A percentile compares a stretch with the other conserved stretches of the same genome.
Conservation (phyloP, 2,888 invertebrate genomes). For the Nemurella pictetii region DNA sequence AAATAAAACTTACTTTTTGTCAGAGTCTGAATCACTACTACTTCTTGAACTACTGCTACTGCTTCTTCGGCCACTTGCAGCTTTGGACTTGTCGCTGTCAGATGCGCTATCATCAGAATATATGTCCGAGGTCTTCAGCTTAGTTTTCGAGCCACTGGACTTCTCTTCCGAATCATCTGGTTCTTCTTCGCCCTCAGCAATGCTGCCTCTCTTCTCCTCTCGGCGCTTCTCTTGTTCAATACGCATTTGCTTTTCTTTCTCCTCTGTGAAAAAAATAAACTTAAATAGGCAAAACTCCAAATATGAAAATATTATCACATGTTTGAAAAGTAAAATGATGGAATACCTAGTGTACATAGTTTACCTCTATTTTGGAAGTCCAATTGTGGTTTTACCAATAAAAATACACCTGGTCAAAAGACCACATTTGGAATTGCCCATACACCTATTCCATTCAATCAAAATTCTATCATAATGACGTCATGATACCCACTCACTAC, state of each 20-base stretch:
- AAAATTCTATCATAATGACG: too few relatives aligned
- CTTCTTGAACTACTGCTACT: conserved; percentile 49
- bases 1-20: conserved; percentile 53
- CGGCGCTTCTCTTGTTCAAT: conserved; percentile 52
- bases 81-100: conserved; percentile 66
- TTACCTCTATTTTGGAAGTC: too few relatives aligned
- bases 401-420: too few relatives aligned
- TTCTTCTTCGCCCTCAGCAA: conserved; percentile 49
- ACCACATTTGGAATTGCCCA: too few relatives aligned
- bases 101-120: conserved; percentile 87
- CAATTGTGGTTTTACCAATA: too few relatives aligned
- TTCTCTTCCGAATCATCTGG: conserved; percentile 54
- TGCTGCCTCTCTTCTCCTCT: conserved; percentile 49
- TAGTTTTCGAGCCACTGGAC: conserved; percentile 54
- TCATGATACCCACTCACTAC: too few relatives aligned
- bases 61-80: conserved; percentile 49
- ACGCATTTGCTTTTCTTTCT: conserved; percentile 55
- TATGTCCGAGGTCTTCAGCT: conserved; percentile 91
- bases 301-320: too few relatives aligned
- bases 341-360: too few relatives aligned
- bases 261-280: conserved; percentile 49
- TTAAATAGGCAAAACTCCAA: conserved; percentile 10
- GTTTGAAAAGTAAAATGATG: too few relatives aligned
- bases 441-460: too few relatives aligned
- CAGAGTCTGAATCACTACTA: conserved; percentile 46